A percentile compares a stretch with the other conserved stretches of the same genome.
These are phyloP conservation scores for Gerosis bhagava DNA, from an alignment of 2,888 invertebrate species.

Conservation along the genomic window DNA sequence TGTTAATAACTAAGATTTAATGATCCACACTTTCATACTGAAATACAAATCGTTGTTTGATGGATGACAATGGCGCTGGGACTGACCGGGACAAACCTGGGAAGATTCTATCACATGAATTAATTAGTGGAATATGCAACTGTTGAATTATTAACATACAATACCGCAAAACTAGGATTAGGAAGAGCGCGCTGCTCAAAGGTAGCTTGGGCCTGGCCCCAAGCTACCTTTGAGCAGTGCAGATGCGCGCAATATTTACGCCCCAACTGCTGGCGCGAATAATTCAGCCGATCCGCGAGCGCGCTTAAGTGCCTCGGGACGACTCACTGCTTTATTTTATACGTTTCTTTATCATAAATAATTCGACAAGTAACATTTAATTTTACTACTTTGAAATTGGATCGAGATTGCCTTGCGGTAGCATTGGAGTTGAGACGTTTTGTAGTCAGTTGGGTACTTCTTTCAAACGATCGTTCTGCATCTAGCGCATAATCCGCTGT, in stretches of 20 bases:
- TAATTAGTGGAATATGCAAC: no score
- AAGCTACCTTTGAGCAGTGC: no score
- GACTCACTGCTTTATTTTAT: slow-evolving; percentile 17
- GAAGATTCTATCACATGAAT: no score
- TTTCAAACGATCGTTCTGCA: slow-evolving; percentile 11
- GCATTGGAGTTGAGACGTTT: background rate
- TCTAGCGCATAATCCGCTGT: slow-evolving; percentile 8
- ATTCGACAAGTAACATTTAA: background rate
- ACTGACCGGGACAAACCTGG: no score
- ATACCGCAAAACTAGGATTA: no score
- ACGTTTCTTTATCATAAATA: slow-evolving; percentile 8
- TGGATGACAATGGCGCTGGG: no score
- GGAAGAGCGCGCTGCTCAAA: no score
- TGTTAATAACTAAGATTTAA: no score
- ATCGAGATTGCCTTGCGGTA: background rate
- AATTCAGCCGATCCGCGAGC: slow-evolving; percentile 8
- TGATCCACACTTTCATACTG: no score
- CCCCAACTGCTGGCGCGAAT: slow-evolving; percentile 7
- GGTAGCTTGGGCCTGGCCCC: no score
- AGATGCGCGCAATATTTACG: slow-evolving; percentile 14
- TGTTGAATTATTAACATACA: no score
- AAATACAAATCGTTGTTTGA: no score
- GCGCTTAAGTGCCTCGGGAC: slow-evolving; percentile 13
- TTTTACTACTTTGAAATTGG: background rate
- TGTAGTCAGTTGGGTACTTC: background rate